Percentiles rank a stretch among this genome's conserved stretches.
These are phyloP conservation scores for Diarsia brunnea DNA, from an alignment of 2,888 invertebrate species.

Conservation along the genomic window DNA sequence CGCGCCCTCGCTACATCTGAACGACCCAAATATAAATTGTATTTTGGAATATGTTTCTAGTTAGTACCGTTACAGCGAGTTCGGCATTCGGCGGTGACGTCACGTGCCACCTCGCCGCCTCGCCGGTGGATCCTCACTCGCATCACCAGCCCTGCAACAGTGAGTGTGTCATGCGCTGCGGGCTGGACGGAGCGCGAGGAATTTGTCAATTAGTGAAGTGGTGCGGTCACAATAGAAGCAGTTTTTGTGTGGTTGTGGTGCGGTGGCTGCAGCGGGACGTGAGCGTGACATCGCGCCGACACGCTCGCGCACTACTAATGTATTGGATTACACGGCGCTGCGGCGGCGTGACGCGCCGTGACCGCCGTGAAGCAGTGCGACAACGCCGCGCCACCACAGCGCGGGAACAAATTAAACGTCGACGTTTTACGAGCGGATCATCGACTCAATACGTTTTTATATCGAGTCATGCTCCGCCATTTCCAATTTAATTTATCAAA, in stretches of 20 bases:
- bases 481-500: conserved; percentile 75
- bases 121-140: background rate
- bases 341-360: conserved; percentile 39
- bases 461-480: conserved; percentile 72
- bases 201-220: conserved; percentile 64
- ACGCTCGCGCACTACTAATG: conserved; percentile 73
- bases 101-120: background rate
- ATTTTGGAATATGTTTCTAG: conserved; percentile 39
- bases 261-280: conserved; percentile 21
- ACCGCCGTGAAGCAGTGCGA: conserved; percentile 38
- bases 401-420: conserved; percentile 72
- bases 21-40: conserved; percentile 53
- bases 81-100: conserved; percentile 10
- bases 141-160: background rate
- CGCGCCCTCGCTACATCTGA: conserved; percentile 44
- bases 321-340: conserved; percentile 73
- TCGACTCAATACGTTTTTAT: conserved; percentile 59
- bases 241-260: conserved; percentile 50
- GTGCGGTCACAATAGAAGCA: conserved; percentile 57
- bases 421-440: conserved; percentile 70
- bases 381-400: conserved; percentile 38
- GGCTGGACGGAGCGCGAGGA: conserved; percentile 16
- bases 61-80: conserved; percentile 42
- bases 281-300: conserved; percentile 57
- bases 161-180: background rate